Percentiles rank a stretch among this genome's conserved stretches.
Evolutionary conservation across 2,888 invertebrate species (phyloP).

Genomic region (Drosophila meridionalis): DNA sequence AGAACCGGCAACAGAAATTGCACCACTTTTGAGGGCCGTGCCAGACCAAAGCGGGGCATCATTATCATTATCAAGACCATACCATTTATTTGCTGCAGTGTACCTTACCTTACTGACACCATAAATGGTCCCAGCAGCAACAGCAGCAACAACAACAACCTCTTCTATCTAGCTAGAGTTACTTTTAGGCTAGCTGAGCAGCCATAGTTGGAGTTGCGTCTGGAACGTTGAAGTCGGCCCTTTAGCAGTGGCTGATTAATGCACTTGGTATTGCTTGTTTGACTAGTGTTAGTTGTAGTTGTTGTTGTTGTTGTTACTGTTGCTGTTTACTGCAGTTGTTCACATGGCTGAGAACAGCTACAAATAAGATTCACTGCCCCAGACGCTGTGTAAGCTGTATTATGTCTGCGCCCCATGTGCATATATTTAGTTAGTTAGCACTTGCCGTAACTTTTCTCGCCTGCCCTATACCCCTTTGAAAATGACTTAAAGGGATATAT

Average conservation of each 20-base stretch:
- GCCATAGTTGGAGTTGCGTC: constrained; percentile 28
- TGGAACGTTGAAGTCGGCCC: constrained; percentile 27
- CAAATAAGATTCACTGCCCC: constrained; percentile 69
- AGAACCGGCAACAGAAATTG: constrained; percentile 69
- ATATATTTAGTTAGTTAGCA: constrained; percentile 73
- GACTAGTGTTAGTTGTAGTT: constrained; percentile 28
- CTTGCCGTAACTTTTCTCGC: constrained; percentile 74
- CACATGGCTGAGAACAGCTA: constrained; percentile 71
- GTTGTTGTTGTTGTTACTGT: constrained; percentile 6
- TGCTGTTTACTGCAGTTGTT: constrained; percentile 33
- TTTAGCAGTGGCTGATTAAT: constrained; percentile 53
- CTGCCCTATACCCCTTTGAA: constrained; percentile 16
- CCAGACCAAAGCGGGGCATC: constrained; percentile 66
- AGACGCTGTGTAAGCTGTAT: constrained; percentile 43
- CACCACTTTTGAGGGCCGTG: constrained; percentile 75
- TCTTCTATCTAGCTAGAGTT: constrained; percentile 27
- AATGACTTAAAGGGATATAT: neutral
- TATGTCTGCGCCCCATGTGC: constrained; percentile 53
- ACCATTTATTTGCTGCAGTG: constrained; percentile 70
- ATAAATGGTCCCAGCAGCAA: constrained; percentile 60
- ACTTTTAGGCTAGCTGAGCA: constrained; percentile 43
- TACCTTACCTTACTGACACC: constrained; percentile 81
- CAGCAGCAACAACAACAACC: constrained; percentile 18
- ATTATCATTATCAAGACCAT: constrained; percentile 70
- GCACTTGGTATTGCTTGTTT: constrained; percentile 36